Base-by-base conservation (phyloP, 2,113 vertebrate species). In the Ellobius talpinus region DNA sequence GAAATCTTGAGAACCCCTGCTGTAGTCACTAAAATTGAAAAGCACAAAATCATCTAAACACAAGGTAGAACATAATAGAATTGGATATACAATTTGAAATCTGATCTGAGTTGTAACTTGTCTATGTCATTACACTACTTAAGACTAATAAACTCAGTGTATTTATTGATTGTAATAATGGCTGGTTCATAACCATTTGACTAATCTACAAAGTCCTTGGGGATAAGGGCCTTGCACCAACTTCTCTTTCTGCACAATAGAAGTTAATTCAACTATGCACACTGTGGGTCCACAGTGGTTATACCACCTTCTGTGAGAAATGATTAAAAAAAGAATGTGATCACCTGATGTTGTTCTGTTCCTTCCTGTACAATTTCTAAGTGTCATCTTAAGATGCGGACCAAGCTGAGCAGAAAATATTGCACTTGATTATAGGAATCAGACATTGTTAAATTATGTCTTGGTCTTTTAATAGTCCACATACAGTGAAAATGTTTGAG, bases 371-470 rank as follows among this genome's bases (percentile, higher is more conserved):
- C 4, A 88, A 76, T 89, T 97, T 92, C 61, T 84, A 87, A 42
- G 79, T 96, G 61, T 87, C 68, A 85, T 96, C 29, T 95, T 97
- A 94, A 96, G 45, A 89, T 85, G 72, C 24, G 5, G 65, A 78
- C 50, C 39, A 50, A 91, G 13, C 36, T 93, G 81, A 96, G 89
- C 33, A 45, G 47, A 29, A 97, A 94, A 96, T 16, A 87, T 85
- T 97, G 79, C 68, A 81, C 70, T 97, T 96, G 65, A 96, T 91
- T 97, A 91, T 93, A 96, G 82, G 17, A 10, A 97, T 93, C 73
- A 97, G 92, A 93, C 29, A 86, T 94, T 91, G 73, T 84, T 92
- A 92, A 96, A 95, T 96, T 88, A 95, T 93, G 91, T 96, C 73
- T 96, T 93, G 55, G 9, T 87, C 68, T 91, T 90, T 96, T 66